Conservation (phyloP, 2,888 invertebrate genomes). For the Melanostoma scalare region DNA sequence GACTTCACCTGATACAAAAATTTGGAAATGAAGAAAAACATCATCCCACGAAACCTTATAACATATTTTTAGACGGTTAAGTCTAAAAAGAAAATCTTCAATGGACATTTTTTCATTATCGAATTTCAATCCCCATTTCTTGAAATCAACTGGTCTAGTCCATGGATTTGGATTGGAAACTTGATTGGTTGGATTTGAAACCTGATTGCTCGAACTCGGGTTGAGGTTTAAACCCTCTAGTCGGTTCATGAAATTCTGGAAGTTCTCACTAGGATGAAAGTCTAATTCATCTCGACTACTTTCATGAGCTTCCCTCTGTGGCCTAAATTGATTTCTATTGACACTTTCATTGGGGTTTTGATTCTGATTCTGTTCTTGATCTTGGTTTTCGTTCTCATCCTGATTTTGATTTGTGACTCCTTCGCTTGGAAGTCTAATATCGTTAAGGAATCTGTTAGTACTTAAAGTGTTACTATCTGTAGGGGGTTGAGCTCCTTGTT, state of each 20-base stretch:
- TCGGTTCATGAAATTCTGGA: conserved; percentile 4
- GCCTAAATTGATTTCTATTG: background rate
- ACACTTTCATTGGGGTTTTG: background rate
- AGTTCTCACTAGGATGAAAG: conserved; percentile 4
- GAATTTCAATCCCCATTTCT: conserved; percentile 9
- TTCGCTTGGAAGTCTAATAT: background rate
- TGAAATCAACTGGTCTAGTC: conserved; percentile 2
- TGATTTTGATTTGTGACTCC: background rate
- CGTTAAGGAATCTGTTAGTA: background rate
- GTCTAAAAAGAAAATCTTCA: conserved; percentile 8
- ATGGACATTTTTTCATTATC: conserved; percentile 8
- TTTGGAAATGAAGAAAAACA: too few relatives aligned
- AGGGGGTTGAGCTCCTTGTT: conserved; percentile 1
- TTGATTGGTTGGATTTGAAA: background rate
- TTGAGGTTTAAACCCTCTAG: background rate
- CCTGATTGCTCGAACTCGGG: background rate
- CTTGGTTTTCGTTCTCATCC: background rate
- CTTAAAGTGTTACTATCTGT: background rate
- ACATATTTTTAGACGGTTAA: conserved; percentile 5
- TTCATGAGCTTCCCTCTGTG: background rate
- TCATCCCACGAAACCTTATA: conserved; percentile 8
- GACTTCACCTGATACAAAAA: background rate
- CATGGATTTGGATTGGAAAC: background rate
- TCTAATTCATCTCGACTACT: conserved; percentile 11
- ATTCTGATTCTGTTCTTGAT: background rate